These are phyloP conservation scores for Drosophila recens DNA, from an alignment of 2,888 invertebrate genomes.

Conservation along the genomic window DNA sequence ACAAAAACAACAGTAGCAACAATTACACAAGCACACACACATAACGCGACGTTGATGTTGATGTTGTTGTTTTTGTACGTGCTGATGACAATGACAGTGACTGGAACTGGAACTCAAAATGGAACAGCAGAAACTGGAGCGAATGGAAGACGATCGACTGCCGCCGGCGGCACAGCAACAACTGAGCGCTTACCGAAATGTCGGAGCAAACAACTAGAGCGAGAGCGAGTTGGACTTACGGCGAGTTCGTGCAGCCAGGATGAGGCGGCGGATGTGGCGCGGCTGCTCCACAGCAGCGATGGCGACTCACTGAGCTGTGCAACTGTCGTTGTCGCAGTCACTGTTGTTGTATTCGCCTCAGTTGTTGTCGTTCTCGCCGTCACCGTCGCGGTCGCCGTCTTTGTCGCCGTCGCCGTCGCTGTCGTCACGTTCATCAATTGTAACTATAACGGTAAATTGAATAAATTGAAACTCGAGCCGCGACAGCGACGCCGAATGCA, in stretches of 20 bases:
- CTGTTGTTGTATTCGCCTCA: slow-evolving; percentile 2
- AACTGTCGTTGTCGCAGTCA: slow-evolving; percentile 18
- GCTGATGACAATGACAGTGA: slow-evolving; percentile 17
- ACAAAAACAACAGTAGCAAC: slow-evolving; percentile 18
- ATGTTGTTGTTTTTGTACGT: slow-evolving; percentile 6
- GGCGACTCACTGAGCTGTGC: slow-evolving; percentile 46
- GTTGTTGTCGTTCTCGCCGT: slow-evolving; percentile 13
- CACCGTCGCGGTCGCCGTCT: slow-evolving; percentile 18
- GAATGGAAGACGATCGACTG: slow-evolving; percentile 35
- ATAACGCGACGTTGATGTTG: slow-evolving; percentile 47
- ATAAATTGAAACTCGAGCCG: slow-evolving; percentile 74
- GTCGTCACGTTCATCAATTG: slow-evolving; percentile 66
- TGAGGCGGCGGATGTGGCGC: slow-evolving; percentile 65
- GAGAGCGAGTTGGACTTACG: slow-evolving; percentile 56
- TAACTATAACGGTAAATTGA: slow-evolving; percentile 79
- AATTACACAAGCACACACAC: slow-evolving; percentile 36
- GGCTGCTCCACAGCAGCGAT: slow-evolving; percentile 50
- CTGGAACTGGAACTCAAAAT: slow-evolving; percentile 10
- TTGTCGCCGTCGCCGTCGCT: not conserved
- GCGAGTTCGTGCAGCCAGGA: slow-evolving; percentile 70
- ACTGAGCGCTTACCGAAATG: slow-evolving; percentile 49
- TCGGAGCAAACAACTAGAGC: slow-evolving; percentile 1
- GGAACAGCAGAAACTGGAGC: slow-evolving; percentile 4
- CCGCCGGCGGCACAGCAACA: slow-evolving; percentile 50
- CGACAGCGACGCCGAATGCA: slow-evolving; percentile 28